These are phyloP conservation scores for Acanthochromis polyacanthus DNA, from an alignment of 2,113 vertebrate genomes.

Conservation along the genomic window DNA sequence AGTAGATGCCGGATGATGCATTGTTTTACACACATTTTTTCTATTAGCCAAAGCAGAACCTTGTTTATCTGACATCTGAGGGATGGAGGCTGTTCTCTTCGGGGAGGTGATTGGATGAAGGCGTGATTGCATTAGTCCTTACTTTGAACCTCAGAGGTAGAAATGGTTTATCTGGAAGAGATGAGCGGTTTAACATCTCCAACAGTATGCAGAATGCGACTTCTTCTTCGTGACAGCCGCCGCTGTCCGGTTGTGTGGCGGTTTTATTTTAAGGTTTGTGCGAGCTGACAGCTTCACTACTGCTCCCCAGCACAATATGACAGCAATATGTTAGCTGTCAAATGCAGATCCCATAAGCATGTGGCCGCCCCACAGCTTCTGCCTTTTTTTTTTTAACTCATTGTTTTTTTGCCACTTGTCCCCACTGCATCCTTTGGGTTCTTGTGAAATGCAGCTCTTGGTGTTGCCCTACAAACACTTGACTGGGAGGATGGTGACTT, in stretches of 20 bases:
- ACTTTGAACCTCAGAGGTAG: conserved; percentile 33
- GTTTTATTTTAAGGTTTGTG: conserved; percentile 35
- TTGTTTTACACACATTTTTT: conserved; percentile 52
- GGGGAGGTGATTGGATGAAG: conserved; percentile 18
- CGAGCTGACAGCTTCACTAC: conserved; percentile 41
- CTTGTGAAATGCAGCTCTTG: conserved; percentile 43
- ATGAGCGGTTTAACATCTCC: conserved; percentile 6
- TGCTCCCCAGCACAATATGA: conserved; percentile 43
- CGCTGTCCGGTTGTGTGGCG: conserved; percentile 12
- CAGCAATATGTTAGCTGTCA: conserved; percentile 58
- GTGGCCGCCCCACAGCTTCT: conserved; percentile 22
- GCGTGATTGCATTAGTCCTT: conserved; percentile 22
- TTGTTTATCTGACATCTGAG: conserved; percentile 45
- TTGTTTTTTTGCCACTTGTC: neutral
- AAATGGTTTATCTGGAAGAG: conserved; percentile 20
- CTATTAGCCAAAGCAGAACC: conserved; percentile 15
- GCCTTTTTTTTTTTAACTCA: neutral
- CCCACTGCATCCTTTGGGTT: conserved; percentile 24
- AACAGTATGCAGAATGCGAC: conserved; percentile 3
- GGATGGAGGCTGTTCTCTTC: conserved; percentile 30
- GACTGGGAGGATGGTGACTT: conserved; percentile 44
- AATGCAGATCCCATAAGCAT: conserved; percentile 42
- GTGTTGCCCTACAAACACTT: conserved; percentile 39
- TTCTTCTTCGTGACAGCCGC: conserved; percentile 21
- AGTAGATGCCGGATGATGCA: conserved; percentile 51